These are phyloP conservation scores for Protosalanx chinensis DNA, from an alignment of 2,797 vertebrate genomes.

Conservation along the genomic window DNA sequence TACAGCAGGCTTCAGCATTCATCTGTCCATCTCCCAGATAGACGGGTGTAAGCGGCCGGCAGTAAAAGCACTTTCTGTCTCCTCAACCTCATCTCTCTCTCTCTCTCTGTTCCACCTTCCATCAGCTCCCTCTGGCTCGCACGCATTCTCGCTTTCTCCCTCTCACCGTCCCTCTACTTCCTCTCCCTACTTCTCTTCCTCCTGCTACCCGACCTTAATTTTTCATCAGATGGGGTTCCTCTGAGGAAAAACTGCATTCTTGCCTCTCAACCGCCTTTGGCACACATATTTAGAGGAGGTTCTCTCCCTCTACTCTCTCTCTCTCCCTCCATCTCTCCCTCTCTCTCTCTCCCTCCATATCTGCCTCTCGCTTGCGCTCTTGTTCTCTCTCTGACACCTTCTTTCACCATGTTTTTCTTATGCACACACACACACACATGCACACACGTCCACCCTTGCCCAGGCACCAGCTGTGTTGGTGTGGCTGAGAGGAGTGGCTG, in stretches of 20 bases:
- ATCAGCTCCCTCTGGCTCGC: neutral
- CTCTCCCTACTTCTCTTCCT: neutral
- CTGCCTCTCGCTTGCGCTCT: constrained; percentile 25
- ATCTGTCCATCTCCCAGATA: constrained; percentile 51
- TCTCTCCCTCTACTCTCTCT: constrained; percentile 10
- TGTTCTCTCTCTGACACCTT: constrained; percentile 4
- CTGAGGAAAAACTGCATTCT: constrained; percentile 22
- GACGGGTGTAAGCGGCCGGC: constrained; percentile 54
- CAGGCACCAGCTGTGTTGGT: neutral
- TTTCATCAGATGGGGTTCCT: constrained; percentile 52
- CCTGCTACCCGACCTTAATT: constrained; percentile 43
- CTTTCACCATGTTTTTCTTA: neutral
- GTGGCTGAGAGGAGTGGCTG: neutral
- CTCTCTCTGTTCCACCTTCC: neutral
- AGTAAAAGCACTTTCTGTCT: constrained; percentile 53
- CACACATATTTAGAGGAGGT: constrained; percentile 46
- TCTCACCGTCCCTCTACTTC: neutral
- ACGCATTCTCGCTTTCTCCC: too few species aligned
- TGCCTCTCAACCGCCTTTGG: constrained; percentile 46
- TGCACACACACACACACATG: neutral
- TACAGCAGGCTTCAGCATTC: constrained; percentile 45
- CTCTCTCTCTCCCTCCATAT: neutral
- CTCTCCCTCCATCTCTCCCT: neutral
- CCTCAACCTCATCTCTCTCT: constrained; percentile 9
- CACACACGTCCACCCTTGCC: neutral